Evolutionary conservation across 2,888 invertebrate species (phyloP).

Genomic region (Hypsopygia costalis): DNA sequence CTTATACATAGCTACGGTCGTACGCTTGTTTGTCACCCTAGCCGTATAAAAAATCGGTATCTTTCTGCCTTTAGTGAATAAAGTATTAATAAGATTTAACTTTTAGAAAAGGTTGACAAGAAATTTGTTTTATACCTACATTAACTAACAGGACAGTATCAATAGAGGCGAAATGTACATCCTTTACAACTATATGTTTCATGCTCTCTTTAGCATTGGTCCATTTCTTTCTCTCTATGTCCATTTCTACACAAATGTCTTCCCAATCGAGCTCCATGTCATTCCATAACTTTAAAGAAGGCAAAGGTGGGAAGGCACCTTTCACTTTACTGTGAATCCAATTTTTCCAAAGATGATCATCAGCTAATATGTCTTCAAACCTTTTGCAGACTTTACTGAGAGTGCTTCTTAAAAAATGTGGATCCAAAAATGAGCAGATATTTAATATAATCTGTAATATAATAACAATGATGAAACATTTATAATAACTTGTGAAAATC

Average conservation of each 20-base stretch:
- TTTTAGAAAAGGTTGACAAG: no score
- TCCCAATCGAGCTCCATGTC: slow-evolving; percentile 75
- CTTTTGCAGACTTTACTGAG: slow-evolving; percentile 78
- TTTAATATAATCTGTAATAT: slow-evolving; percentile 79
- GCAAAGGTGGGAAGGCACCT: slow-evolving; percentile 58
- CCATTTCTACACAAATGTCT: slow-evolving; percentile 80
- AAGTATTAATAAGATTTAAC: no score
- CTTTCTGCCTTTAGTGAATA: no score
- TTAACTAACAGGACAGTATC: slow-evolving; percentile 79
- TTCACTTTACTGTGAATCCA: slow-evolving; percentile 66
- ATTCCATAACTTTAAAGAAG: slow-evolving; percentile 52
- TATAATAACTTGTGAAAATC: no score
- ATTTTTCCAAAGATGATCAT: slow-evolving; percentile 79
- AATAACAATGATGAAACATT: no score
- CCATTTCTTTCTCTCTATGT: slow-evolving; percentile 81
- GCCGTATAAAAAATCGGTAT: no score
- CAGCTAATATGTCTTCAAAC: slow-evolving; percentile 77
- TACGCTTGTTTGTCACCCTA: no score
- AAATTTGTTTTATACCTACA: slow-evolving; percentile 72
- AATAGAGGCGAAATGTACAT: slow-evolving; percentile 80
- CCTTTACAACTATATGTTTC: slow-evolving; percentile 68
- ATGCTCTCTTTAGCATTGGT: slow-evolving; percentile 58
- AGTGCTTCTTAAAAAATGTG: slow-evolving; percentile 72
- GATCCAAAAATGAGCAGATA: slow-evolving; percentile 81
- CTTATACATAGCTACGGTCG: no score